A percentile compares a stretch with the other conserved stretches of the same genome.
Evolutionary conservation across 2,113 vertebrate species (phyloP).

Genomic region (Stigmatopora nigra): DNA sequence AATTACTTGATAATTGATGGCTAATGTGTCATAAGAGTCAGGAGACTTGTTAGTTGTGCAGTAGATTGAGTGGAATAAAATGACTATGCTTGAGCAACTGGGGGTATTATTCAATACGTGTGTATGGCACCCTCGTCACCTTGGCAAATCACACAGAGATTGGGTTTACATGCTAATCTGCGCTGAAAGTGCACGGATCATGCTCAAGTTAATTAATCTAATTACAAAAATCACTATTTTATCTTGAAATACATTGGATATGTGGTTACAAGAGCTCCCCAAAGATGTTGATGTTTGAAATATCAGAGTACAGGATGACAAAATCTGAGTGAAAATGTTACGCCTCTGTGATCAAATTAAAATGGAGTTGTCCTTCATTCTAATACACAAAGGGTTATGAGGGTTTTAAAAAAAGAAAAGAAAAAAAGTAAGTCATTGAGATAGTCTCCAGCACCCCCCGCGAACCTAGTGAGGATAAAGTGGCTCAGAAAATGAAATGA

Average conservation of each 20-base stretch:
- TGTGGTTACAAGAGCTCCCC: slow-evolving; percentile 51
- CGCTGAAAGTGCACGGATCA: slow-evolving; percentile 58
- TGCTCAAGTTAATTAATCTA: slow-evolving; percentile 63
- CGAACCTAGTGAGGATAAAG: too few relatives aligned
- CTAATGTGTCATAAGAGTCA: slow-evolving; percentile 55
- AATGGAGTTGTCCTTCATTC: slow-evolving; percentile 29
- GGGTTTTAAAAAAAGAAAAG: background rate
- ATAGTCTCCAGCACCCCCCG: too few relatives aligned
- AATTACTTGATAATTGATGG: slow-evolving; percentile 64
- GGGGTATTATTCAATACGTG: slow-evolving; percentile 53
- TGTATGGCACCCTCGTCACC: slow-evolving; percentile 24
- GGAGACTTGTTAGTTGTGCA: slow-evolving; percentile 43
- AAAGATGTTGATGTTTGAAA: slow-evolving; percentile 31
- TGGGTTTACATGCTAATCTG: slow-evolving; percentile 59
- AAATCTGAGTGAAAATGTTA: slow-evolving; percentile 32
- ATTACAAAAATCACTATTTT: slow-evolving; percentile 65
- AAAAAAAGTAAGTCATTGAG: slow-evolving; percentile 17
- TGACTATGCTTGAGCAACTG: slow-evolving; percentile 48
- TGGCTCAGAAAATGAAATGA: too few relatives aligned
- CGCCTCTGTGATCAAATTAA: slow-evolving; percentile 44
- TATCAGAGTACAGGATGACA: slow-evolving; percentile 21
- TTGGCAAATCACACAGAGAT: slow-evolving; percentile 45
- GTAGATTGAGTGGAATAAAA: slow-evolving; percentile 37
- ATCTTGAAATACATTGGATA: slow-evolving; percentile 59
- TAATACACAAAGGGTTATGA: slow-evolving; percentile 14